Base-by-base conservation (phyloP, 2,888 invertebrate species). In the Apamea crenata region DNA sequence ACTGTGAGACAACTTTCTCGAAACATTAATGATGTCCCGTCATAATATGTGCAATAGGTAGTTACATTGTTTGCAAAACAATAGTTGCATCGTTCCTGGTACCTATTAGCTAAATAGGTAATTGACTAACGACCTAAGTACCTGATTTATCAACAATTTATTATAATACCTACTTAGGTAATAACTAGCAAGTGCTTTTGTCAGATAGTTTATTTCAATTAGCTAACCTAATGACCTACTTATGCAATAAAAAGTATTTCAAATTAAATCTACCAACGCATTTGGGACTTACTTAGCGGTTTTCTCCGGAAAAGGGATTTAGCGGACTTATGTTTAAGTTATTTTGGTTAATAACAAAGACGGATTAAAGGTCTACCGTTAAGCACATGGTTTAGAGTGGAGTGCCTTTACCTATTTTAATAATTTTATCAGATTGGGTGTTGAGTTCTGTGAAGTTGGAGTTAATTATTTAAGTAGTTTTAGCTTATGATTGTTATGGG, bases 21-120 rank as follows among this genome's bases (percentile, higher is more conserved):
- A 63, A 74, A 47, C 47, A 73, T 63, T 76, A 76, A 74, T 53
- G 10, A 71, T 56, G 4, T 21, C 25, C 1, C 12, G 0, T 16
- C 14, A n/a, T 56, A 21, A 8, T 8, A 29, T 6, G 1, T 53
- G 40, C 36, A 36, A 32, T 21, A 36, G 25, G 2, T 66, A 36
- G 25, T 6, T 66, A 50, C 61, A 53, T 56, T 74, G 29, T 82
- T 82, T 77, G 44, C 47, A 14, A n/a, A 40, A 77, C 25, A 47
- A 53, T 32, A 16, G 66, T 74, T 74, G 74, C 74, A 44, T 47
- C 50, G 16, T 85, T 84, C 63, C 47, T 14, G 21, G 36, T 68
- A n/a, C n/a, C n/a, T n/a, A 70, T 76, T 47, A 25, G 29, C 56
- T 74, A 74, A 80, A 68, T 77, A 74, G 16, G 16, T 76, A 66